Evolutionary conservation across 2,888 invertebrate genomes (phyloP), one percentile per base, ranked within the genome.

Genomic region (Acrocera orbiculus): DNA sequence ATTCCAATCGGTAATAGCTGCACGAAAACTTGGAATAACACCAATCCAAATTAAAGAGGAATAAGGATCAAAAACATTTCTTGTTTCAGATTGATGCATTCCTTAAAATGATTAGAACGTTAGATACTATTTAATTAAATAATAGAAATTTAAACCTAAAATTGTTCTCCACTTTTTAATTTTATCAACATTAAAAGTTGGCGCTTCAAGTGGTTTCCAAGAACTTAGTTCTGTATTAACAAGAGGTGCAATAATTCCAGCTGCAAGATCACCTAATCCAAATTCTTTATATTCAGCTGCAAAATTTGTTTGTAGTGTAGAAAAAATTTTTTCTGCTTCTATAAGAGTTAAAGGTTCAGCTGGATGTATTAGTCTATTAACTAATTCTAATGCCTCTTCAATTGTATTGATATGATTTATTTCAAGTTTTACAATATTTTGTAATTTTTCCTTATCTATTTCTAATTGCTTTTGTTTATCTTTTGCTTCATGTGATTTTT

Each of bases 1-100:
- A 52, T 79, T 76, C 95, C 95, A 95, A 73, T 54, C 32, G 14
- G 42, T 44, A 4, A 55, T 67, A 36, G 75, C 71, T 38, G 66
- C 64, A 42, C 83, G 66, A 45, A 90, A 67, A 40, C 70, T 69
- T 22, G 87, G 87, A 68, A 89, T 75, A 73, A 87, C 82, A 11
- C 79, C 73, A 40, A 83, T 79, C 89, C 89, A 90, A 41, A 90
- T 64, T 27, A 90, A 64, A 42, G 76, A 71, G 52, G 86, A 80
- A 52, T 80, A 89, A 0, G 83, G 79, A 52, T 67, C 69, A 40
- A 60, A 61, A 4, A 61, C 48, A 36, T 56, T 59, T 2, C 56
- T 48, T 3, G 51, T 40, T 46, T 59, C 41, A 43, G 47, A 40
- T 43, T 53, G 36, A 43, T 48, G 37, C 38, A 47, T 16, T 53